Conservation (phyloP, 2,113 vertebrate genomes). For the Burhinus bistriatus region DNA sequence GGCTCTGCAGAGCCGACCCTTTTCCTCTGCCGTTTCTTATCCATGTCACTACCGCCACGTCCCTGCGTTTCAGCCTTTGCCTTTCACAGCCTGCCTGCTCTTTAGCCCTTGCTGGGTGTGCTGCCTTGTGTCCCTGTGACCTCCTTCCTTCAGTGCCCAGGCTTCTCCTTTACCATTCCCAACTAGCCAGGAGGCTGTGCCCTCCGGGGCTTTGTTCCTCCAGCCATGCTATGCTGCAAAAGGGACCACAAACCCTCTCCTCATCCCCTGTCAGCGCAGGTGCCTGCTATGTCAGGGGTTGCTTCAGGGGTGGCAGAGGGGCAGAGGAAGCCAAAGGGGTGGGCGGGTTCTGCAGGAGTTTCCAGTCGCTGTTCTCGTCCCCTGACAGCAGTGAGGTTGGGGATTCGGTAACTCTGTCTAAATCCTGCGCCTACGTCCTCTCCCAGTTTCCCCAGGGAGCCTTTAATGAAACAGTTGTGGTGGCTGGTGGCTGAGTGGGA, state of each 20-base stretch:
- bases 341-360: not conserved
- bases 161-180: not conserved
- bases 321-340: not conserved
- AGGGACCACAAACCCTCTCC: not conserved
- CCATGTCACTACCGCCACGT: fast-evolving
- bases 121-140: not conserved
- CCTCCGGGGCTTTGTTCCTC: not conserved
- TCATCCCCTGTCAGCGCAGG: not conserved
- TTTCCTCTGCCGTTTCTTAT: not conserved
- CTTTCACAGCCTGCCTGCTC: not conserved
- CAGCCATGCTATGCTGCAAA: fast-evolving
- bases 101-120: not conserved
- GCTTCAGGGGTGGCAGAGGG: not conserved
- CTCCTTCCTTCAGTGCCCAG: not conserved
- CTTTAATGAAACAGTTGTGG: not conserved
- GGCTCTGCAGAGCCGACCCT: not conserved
- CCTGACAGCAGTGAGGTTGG: not conserved
- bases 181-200: not conserved
- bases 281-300: not conserved
- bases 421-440: not conserved
- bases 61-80: not conserved
- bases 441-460: not conserved
- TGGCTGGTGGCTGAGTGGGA: not conserved
- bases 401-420: not conserved
- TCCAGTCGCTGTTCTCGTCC: not conserved